Percentiles rank a stretch among this genome's conserved stretches.
These are phyloP conservation scores for Diplosoma virens DNA, from an alignment of 23 tunicate genomes.

Conservation along the genomic window DNA sequence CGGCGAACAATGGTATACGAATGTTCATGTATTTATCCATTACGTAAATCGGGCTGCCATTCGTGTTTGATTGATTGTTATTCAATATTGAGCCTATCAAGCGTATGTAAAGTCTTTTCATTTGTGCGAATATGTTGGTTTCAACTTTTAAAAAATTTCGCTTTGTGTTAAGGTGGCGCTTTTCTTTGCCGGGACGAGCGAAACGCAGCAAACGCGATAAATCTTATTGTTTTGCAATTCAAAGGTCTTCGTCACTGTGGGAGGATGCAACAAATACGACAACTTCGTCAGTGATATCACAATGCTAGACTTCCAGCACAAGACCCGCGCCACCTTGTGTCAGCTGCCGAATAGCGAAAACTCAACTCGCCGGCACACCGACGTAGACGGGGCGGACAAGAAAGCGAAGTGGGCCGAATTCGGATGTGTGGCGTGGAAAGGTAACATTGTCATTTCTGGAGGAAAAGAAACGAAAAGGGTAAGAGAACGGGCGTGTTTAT, in stretches of 20 bases:
- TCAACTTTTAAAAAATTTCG: too few species aligned
- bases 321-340: slow-evolving; percentile 57
- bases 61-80: too few species aligned
- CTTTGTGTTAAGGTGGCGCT: too few species aligned
- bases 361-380: not conserved
- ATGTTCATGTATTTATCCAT: too few species aligned
- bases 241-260: slow-evolving; percentile 70
- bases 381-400: not conserved
- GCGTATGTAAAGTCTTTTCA: too few species aligned
- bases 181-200: too few species aligned
- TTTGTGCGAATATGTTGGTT: too few species aligned
- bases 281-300: slow-evolving; percentile 39
- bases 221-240: not conserved
- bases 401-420: slow-evolving; percentile 60
- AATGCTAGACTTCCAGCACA: slow-evolving; percentile 69
- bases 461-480: slow-evolving; percentile 63
- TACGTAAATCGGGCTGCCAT: too few species aligned
- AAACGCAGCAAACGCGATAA: too few species aligned
- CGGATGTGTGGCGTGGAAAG: slow-evolving; percentile 56
- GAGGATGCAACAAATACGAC: slow-evolving; percentile 64
- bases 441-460: slow-evolving; percentile 47
- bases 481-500: too few species aligned
- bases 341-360: slow-evolving; percentile 29
- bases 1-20: too few species aligned
- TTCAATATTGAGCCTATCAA: too few species aligned